A percentile compares a stretch with the other conserved stretches of the same genome.
phyloP scores from a whole-genome alignment of 2,888 invertebrate species.

The Aplocera efformata region DNA sequence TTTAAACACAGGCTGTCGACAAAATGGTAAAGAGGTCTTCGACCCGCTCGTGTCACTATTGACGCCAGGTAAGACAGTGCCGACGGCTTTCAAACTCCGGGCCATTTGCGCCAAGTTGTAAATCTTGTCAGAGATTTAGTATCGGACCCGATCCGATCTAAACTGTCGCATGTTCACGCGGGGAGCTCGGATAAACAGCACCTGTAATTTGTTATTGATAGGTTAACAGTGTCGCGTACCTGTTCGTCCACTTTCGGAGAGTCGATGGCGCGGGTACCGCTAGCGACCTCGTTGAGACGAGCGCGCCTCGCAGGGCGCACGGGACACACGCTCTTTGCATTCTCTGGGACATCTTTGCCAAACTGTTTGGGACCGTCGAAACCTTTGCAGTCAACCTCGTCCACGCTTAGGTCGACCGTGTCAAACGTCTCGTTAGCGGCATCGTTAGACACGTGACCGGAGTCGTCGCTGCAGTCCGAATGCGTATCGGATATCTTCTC shows the following conservation, averaged over 20 bases:
- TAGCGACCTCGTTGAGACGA: constrained; percentile 76
- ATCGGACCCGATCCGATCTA: constrained; percentile 44
- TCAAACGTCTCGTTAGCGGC: constrained; percentile 84
- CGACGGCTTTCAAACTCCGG: constrained; percentile 51
- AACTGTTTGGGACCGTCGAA: constrained; percentile 64
- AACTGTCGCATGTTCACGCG: constrained; percentile 43
- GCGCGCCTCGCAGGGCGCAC: constrained; percentile 72
- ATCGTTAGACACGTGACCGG: constrained; percentile 90
- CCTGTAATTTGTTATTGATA: constrained; percentile 74
- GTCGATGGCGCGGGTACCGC: constrained; percentile 73
- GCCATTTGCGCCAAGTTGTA: constrained; percentile 33
- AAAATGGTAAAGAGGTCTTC: constrained; percentile 52
- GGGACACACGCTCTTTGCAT: constrained; percentile 66
- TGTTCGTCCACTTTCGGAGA: constrained; percentile 78
- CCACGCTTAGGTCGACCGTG: constrained; percentile 54
- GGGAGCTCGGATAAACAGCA: constrained; percentile 49
- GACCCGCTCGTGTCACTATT: constrained; percentile 42
- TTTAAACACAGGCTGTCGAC: constrained; percentile 40
- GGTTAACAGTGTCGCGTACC: constrained; percentile 77
- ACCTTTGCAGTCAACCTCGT: constrained; percentile 66
- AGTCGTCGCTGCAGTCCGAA: constrained; percentile 89
- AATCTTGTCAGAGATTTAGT: constrained; percentile 41
- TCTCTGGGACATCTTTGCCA: constrained; percentile 61
- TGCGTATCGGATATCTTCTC: constrained; percentile 80
- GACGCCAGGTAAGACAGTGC: constrained; percentile 38